These are phyloP conservation scores for Dallia pectoralis DNA, from an alignment of 2,797 vertebrate genomes.

Conservation along the genomic window DNA sequence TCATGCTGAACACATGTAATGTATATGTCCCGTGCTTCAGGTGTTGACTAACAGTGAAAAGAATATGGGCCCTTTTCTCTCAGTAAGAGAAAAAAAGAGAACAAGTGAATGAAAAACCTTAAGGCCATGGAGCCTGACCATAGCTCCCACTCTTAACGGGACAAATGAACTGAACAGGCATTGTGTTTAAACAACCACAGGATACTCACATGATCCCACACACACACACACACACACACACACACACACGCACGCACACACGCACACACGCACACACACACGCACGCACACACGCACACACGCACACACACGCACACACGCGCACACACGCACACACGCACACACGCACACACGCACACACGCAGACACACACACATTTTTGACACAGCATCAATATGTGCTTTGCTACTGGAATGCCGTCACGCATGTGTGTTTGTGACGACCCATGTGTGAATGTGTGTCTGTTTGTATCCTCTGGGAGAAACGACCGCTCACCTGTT, in stretches of 20 bases:
- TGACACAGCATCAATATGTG: neutral
- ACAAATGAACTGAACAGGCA: slow-evolving; percentile 52
- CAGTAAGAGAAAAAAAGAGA: no score
- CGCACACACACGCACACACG: slow-evolving; percentile 22
- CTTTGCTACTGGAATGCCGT: no score
- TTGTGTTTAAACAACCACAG: slow-evolving; percentile 58
- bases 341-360: slow-evolving; percentile 26
- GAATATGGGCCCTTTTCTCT: no score
- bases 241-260: slow-evolving; percentile 27
- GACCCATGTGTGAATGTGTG: slow-evolving; percentile 15
- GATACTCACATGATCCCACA: slow-evolving; percentile 12
- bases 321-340: slow-evolving; percentile 15
- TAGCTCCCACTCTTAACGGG: slow-evolving; percentile 39
- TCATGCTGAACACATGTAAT: slow-evolving; percentile 16
- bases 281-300: slow-evolving; percentile 17
- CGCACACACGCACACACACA: slow-evolving; percentile 13
- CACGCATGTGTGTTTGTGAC: neutral
- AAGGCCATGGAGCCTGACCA: slow-evolving; percentile 27
- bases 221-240: slow-evolving; percentile 20
- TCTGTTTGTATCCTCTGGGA: slow-evolving; percentile 33
- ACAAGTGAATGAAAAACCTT: no score
- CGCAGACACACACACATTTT: slow-evolving; percentile 7
- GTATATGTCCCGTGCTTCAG: no score
- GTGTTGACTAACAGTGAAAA: no score
- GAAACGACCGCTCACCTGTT: slow-evolving; percentile 68